phyloP scores from a whole-genome alignment of 2,888 invertebrate species.

The Chrysomela aeneicollis region DNA sequence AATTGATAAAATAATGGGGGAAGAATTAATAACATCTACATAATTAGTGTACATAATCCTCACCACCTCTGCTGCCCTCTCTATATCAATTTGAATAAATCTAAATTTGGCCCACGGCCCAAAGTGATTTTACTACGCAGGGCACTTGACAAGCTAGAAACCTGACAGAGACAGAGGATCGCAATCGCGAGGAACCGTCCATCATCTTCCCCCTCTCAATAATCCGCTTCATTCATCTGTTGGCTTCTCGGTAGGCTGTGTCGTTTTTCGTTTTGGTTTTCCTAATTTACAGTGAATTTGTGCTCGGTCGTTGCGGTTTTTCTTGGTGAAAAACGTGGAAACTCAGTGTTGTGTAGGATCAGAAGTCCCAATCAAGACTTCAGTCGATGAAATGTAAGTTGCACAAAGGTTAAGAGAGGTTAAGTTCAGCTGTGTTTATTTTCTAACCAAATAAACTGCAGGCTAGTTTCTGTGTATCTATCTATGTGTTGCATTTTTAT shows the following conservation, averaged over 20 bases:
- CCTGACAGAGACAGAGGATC: conserved; percentile 6
- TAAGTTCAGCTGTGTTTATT: conserved; percentile 39
- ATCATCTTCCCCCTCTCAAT: conserved; percentile 37
- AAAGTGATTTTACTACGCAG: no score
- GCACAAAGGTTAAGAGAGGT: conserved; percentile 32
- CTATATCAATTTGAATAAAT: not conserved
- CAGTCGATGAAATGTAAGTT: conserved; percentile 36
- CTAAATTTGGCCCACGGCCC: not conserved
- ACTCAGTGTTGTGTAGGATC: conserved; percentile 17
- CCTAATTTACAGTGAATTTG: conserved; percentile 49
- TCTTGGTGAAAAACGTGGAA: conserved; percentile 33
- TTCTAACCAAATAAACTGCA: conserved; percentile 39
- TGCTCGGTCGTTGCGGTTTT: conserved; percentile 28
- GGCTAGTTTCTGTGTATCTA: not conserved
- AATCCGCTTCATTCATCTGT: conserved; percentile 54
- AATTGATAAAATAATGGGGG: no score
- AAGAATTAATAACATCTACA: no score
- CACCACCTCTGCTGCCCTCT: not conserved
- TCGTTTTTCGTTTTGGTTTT: conserved; percentile 52
- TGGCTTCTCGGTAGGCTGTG: conserved; percentile 50
- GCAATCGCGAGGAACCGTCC: conserved; percentile 11
- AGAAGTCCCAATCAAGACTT: conserved; percentile 3
- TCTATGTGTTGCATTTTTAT: not conserved
- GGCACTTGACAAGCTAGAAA: no score
- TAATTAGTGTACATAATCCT: no score